These are phyloP conservation scores for Parnassius smintheus DNA, from an alignment of 2,888 invertebrate species.

Conservation along the genomic window DNA sequence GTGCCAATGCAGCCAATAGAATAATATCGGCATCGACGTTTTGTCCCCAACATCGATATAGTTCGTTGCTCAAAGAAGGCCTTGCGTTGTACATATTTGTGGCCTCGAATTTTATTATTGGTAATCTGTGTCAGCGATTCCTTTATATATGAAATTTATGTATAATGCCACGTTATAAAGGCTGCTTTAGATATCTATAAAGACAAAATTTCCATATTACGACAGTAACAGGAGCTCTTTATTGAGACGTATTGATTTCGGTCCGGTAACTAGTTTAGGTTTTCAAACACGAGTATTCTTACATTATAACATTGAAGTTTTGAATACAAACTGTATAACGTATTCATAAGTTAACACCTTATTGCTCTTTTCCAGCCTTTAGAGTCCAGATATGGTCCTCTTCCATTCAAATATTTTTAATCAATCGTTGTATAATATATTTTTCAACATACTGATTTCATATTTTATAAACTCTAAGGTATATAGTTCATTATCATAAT, in stretches of 20 bases:
- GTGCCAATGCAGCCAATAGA: constrained; percentile 24
- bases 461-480: too few species aligned
- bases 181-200: constrained; percentile 27
- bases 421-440: too few species aligned
- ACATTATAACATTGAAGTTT: too few species aligned
- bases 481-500: too few species aligned
- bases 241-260: constrained; percentile 22
- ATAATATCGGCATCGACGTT: constrained; percentile 22
- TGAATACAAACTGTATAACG: too few species aligned
- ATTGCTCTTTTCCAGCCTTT: too few species aligned
- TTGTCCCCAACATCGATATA: constrained; percentile 17
- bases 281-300: neutral
- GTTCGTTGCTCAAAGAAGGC: constrained; percentile 1
- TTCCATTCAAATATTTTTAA: too few species aligned
- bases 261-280: constrained; percentile 25
- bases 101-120: constrained; percentile 23
- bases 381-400: too few species aligned
- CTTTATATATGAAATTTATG: constrained; percentile 23
- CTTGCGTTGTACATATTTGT: constrained; percentile 8
- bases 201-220: constrained; percentile 30
- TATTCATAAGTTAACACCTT: too few species aligned
- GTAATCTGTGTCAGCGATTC: constrained; percentile 24
- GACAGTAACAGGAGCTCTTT: constrained; percentile 22
- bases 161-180: constrained; percentile 17
- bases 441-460: too few species aligned